A percentile compares a stretch with the other conserved stretches of the same genome.
phyloP scores from a whole-genome alignment of 2,888 invertebrate genomes.

The Agrochola macilenta region DNA sequence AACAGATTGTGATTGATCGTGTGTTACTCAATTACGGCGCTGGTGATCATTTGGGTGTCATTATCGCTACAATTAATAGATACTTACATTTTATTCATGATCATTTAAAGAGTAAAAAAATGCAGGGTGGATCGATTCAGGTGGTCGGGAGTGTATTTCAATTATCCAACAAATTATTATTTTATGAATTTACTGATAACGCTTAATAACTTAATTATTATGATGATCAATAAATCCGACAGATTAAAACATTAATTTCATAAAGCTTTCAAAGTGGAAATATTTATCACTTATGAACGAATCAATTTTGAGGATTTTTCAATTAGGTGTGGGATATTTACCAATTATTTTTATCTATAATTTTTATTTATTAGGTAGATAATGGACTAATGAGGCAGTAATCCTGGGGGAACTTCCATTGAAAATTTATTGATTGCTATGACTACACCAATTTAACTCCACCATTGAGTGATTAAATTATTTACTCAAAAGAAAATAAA shows the following conservation, averaged over 20 bases:
- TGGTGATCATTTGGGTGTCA: no score
- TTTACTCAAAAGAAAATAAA: no score
- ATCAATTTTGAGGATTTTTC: slow-evolving; percentile 3
- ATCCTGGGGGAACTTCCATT: neutral
- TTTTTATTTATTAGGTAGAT: neutral
- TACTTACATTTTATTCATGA: no score
- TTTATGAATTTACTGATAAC: neutral
- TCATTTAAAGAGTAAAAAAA: no score
- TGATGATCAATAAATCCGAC: slow-evolving; percentile 11
- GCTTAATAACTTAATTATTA: slow-evolving; percentile 14
- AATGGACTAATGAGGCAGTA: neutral
- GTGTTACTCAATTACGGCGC: no score
- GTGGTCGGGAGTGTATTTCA: neutral
- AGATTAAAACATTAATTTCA: slow-evolving; percentile 1
- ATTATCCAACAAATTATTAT: slow-evolving; percentile 2
- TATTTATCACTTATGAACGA: neutral
- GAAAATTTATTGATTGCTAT: no score
- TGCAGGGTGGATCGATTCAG: no score
- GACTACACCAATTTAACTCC: no score
- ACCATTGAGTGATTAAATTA: no score
- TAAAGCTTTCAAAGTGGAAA: neutral
- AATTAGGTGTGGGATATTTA: neutral
- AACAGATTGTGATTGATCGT: no score
- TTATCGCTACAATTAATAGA: no score
- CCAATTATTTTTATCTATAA: neutral